phyloP scores from a whole-genome alignment of 2,113 vertebrate species.

The Solenodon paradoxus region DNA sequence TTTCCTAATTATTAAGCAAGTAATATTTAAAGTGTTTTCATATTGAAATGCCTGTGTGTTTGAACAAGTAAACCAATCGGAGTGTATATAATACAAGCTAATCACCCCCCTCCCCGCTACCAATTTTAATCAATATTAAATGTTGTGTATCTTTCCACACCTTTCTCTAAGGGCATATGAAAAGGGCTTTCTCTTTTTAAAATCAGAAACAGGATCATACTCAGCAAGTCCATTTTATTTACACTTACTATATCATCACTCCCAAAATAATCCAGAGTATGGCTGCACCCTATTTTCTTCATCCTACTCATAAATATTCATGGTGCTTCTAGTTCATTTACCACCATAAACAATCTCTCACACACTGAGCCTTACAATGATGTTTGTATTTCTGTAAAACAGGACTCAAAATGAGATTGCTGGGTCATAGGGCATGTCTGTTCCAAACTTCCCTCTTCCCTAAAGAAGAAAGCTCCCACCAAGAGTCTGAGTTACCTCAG shows the following conservation, averaged over 20 bases:
- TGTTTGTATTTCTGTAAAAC: neutral
- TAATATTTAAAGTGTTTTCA: conserved; percentile 7
- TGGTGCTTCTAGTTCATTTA: conserved; percentile 5
- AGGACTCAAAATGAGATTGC: neutral
- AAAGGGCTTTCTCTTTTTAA: neutral
- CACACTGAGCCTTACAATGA: neutral
- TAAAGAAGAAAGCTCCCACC: neutral
- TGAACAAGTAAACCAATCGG: neutral
- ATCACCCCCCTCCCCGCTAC: neutral
- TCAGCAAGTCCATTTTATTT: neutral
- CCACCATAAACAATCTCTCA: neutral
- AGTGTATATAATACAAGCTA: neutral
- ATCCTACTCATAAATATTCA: neutral
- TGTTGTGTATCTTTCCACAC: neutral
- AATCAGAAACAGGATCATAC: neutral
- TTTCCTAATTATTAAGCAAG: neutral
- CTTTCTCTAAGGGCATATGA: neutral
- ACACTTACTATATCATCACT: neutral
- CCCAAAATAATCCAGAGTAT: neutral
- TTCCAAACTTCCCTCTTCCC: neutral
- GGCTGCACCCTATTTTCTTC: neutral
- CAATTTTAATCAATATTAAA: neutral
- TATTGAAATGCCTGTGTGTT: neutral
- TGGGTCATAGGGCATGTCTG: neutral
- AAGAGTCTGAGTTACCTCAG: neutral